These are phyloP conservation scores for Bufo gargarizans DNA, from an alignment of 2,113 vertebrate genomes.

Conservation along the genomic window DNA sequence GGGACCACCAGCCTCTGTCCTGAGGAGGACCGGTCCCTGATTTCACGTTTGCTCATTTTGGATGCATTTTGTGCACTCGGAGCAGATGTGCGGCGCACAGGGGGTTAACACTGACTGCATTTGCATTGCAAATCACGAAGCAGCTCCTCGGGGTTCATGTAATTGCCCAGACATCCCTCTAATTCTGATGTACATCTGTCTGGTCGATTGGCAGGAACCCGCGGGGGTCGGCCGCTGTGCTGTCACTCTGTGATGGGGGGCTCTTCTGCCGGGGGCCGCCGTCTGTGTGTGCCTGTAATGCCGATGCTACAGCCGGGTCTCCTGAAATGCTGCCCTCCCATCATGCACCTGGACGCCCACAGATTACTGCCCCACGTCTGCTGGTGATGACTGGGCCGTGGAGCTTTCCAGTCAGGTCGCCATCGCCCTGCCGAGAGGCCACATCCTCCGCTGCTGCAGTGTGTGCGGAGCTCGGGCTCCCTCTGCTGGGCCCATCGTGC, in stretches of 20 bases:
- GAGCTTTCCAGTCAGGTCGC: too few relatives aligned
- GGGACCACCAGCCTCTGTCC: too few relatives aligned
- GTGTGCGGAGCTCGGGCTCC: not conserved
- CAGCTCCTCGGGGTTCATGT: constrained; percentile 29
- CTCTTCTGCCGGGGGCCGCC: too few relatives aligned
- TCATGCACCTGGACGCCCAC: not conserved
- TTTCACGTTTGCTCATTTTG: not conserved
- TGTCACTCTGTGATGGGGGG: not conserved
- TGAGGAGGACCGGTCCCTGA: too few relatives aligned
- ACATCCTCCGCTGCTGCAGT: too few relatives aligned
- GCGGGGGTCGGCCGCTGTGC: constrained; percentile 4
- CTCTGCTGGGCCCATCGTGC: not conserved
- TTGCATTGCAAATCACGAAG: constrained; percentile 27
- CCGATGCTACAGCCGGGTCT: too few relatives aligned
- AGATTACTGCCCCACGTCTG: too few relatives aligned
- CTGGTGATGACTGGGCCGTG: not conserved
- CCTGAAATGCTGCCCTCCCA: constrained; percentile 5
- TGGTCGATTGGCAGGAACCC: constrained; percentile 38
- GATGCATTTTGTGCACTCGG: not conserved
- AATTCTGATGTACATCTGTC: constrained; percentile 52
- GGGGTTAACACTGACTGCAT: constrained; percentile 33
- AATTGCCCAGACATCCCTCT: constrained; percentile 26
- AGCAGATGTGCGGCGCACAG: not conserved
- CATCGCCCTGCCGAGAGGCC: too few relatives aligned
- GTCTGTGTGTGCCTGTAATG: too few relatives aligned